Evolutionary conservation across 2,113 vertebrate species (phyloP).

Genomic region (Athene cunicularia): DNA sequence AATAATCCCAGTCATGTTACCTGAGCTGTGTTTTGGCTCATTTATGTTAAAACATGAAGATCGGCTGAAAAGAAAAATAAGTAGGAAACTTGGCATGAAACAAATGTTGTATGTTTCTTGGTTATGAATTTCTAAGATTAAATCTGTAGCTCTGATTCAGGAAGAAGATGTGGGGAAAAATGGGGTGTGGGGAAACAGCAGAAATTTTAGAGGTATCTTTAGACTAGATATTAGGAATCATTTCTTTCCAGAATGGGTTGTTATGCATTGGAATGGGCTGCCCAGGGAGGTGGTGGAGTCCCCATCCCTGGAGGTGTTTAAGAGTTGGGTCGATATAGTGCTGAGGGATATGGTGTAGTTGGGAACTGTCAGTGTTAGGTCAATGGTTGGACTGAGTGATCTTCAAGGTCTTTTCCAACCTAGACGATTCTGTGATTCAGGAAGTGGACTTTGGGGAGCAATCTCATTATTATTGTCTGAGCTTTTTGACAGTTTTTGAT

Average conservation of each 20-base stretch:
- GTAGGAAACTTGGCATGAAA: background rate
- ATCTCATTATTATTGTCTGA: background rate
- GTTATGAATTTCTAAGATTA: background rate
- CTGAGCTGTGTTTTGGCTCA: background rate
- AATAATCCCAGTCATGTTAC: background rate
- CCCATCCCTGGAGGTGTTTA: no score
- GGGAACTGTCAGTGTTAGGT: no score
- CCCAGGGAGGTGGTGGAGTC: no score
- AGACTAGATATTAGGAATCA: no score
- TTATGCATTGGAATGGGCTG: no score
- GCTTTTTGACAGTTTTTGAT: background rate
- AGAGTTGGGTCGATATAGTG: no score
- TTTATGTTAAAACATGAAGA: background rate
- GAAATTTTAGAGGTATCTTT: background rate
- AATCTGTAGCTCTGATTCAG: background rate
- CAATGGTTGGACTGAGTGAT: no score
- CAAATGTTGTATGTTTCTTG: background rate
- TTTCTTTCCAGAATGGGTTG: no score
- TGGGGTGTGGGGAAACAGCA: background rate
- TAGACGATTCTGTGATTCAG: background rate
- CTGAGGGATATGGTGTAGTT: no score
- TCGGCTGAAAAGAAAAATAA: background rate
- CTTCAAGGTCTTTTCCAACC: no score
- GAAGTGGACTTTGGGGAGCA: background rate
- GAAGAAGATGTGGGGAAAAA: background rate